Percentiles rank a stretch among this genome's conserved stretches.
phyloP scores from a whole-genome alignment of 2,888 invertebrate species.

The Cryptocheilus praepositus region DNA sequence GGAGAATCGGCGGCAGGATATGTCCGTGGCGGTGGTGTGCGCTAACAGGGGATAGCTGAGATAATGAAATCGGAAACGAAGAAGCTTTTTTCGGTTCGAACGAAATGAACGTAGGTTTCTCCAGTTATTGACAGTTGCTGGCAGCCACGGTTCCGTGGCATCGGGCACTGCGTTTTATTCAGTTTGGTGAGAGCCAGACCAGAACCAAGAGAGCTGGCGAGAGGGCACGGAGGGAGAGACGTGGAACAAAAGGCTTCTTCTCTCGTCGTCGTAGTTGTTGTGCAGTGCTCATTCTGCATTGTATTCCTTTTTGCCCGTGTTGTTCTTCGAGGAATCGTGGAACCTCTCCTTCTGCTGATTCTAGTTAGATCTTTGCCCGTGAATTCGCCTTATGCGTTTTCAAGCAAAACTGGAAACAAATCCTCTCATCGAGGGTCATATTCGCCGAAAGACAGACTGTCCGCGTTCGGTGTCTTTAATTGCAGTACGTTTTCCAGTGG shows the following conservation, averaged over 20 bases:
- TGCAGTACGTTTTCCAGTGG: no score
- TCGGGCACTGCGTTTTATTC: conserved; percentile 35
- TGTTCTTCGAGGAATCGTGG: conserved; percentile 20
- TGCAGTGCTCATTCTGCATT: conserved; percentile 40
- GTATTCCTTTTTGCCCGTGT: conserved; percentile 48
- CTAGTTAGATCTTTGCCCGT: conserved; percentile 18
- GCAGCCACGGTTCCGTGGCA: conserved; percentile 12
- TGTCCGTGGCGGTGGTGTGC: no score
- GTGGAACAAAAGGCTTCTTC: conserved; percentile 60
- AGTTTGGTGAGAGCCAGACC: conserved; percentile 36
- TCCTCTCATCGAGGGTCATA: no score
- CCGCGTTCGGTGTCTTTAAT: no score
- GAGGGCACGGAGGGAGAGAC: conserved; percentile 28
- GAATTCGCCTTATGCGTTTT: conserved; percentile 38
- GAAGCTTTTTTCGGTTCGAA: no score
- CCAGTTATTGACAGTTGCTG: no score
- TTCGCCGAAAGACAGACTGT: no score
- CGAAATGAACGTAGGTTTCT: no score
- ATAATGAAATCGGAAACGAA: no score
- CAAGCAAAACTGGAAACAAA: no score
- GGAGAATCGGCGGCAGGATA: no score
- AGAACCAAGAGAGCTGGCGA: conserved; percentile 36
- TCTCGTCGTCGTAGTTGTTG: conserved; percentile 45
- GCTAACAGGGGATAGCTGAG: no score
- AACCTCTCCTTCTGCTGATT: background rate